phyloP scores from a whole-genome alignment of 1,140 invertebrate species.

The Drosophila tsacasi region DNA sequence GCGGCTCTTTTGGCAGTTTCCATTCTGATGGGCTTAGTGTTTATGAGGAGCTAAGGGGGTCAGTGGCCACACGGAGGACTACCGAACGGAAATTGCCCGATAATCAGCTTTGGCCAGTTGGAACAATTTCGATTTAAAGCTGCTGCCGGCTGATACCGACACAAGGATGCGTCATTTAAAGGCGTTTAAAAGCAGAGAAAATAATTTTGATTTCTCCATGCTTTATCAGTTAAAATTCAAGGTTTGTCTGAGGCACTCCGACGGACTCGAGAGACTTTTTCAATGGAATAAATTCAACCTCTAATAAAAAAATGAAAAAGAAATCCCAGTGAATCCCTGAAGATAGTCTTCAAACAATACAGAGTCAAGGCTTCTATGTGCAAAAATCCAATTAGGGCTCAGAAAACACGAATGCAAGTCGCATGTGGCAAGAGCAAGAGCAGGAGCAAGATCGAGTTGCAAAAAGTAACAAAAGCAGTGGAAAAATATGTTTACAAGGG shows the following conservation, averaged over 20 bases:
- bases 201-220: not conserved
- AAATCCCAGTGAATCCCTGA: not conserved
- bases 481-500: conserved; percentile 26
- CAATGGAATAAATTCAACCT: not conserved
- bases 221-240: not conserved
- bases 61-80: conserved; percentile 2
- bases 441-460: not conserved
- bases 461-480: not conserved
- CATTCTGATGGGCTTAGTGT: conserved; percentile 12
- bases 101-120: conserved; percentile 64
- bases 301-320: not conserved
- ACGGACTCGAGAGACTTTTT: no score
- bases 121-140: conserved; percentile 16
- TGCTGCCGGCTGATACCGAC: not conserved
- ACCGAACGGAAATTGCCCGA: conserved; percentile 61
- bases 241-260: not conserved
- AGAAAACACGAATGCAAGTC: not conserved
- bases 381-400: conserved; percentile 24
- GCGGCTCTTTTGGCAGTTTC: conserved; percentile 33
- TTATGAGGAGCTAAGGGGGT: conserved; percentile 1
- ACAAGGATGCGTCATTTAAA: not conserved
- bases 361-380: not conserved
- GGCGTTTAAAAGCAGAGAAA: not conserved
- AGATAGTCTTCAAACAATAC: not conserved
- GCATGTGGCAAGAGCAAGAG: not conserved